These are phyloP conservation scores for Augochlora pura DNA, from an alignment of 1,140 invertebrate genomes.

Conservation along the genomic window DNA sequence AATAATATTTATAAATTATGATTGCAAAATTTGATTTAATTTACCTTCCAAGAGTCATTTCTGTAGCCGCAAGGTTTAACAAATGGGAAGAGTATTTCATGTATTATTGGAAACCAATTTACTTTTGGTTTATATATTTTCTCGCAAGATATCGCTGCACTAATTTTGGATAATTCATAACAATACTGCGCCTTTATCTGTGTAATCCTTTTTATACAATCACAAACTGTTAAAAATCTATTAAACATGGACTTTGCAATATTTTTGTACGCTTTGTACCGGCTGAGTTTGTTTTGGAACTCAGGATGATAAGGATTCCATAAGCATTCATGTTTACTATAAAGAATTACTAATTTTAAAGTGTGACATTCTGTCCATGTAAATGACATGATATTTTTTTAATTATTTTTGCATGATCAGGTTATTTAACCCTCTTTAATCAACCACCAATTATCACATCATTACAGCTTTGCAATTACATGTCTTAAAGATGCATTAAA, in stretches of 20 bases:
- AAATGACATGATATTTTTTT: slow-evolving; percentile 58
- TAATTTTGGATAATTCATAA: slow-evolving; percentile 54
- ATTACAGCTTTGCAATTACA: slow-evolving; percentile 18
- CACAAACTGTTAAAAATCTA: slow-evolving; percentile 56
- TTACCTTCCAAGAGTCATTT: slow-evolving; percentile 41
- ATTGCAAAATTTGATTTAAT: background rate
- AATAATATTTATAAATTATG: background rate
- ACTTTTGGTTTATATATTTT: slow-evolving; percentile 49
- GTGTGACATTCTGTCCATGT: slow-evolving; percentile 65
- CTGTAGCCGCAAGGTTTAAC: slow-evolving; percentile 3
- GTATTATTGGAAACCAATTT: slow-evolving; percentile 49
- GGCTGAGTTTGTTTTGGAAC: slow-evolving; percentile 53
- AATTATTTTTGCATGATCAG: slow-evolving; percentile 23
- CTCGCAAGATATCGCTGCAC: slow-evolving; percentile 51
- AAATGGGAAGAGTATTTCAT: slow-evolving; percentile 45
- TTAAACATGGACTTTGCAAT: slow-evolving; percentile 63
- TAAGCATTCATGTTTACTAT: slow-evolving; percentile 69
- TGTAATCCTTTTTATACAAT: slow-evolving; percentile 64
- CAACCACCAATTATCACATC: background rate
- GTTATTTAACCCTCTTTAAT: slow-evolving; percentile 50
- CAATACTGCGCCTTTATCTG: slow-evolving; percentile 57
- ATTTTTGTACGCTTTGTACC: slow-evolving; percentile 60
- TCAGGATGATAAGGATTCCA: slow-evolving; percentile 66
- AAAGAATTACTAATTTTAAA: slow-evolving; percentile 66
- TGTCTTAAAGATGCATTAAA: slow-evolving; percentile 1